phyloP scores from a whole-genome alignment of 2,113 vertebrate genomes.

The Ornithorhynchus anatinus region DNA sequence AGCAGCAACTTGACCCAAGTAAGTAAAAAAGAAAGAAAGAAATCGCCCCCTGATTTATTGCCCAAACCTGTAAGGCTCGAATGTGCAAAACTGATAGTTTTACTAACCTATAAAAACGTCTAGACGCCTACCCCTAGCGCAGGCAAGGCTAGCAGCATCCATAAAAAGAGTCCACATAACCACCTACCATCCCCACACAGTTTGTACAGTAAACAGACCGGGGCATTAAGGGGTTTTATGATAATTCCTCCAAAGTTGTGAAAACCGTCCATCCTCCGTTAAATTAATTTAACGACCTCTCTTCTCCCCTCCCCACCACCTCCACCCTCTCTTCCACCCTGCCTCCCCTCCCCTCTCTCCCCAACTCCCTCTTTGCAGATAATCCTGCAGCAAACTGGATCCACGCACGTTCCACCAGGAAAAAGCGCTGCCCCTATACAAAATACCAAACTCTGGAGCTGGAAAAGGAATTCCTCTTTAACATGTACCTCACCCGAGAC shows the following conservation, averaged over 20 bases:
- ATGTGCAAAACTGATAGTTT: slow-evolving; percentile 98
- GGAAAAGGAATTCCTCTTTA: slow-evolving; percentile 98
- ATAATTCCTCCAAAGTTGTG: slow-evolving; percentile 77
- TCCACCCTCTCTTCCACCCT: slow-evolving; percentile 26
- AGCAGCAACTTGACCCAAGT: slow-evolving; percentile 98
- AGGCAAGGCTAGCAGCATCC: slow-evolving; percentile 80
- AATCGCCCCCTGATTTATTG: slow-evolving; percentile 96
- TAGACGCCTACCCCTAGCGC: slow-evolving; percentile 84
- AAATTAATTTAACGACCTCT: slow-evolving; percentile 75
- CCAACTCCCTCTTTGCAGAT: slow-evolving; percentile 77
- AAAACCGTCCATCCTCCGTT: slow-evolving; percentile 75
- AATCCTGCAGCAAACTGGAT: slow-evolving; percentile 99
- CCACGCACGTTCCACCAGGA: slow-evolving; percentile 94
- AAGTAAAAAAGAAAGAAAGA: slow-evolving; percentile 80
- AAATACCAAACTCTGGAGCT: slow-evolving; percentile 98
- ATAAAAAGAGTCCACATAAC: slow-evolving; percentile 81
- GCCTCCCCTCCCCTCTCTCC: slow-evolving; percentile 23
- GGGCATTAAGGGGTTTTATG: slow-evolving; percentile 75
- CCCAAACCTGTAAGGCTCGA: slow-evolving; percentile 90
- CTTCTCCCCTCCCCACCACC: slow-evolving; percentile 32
- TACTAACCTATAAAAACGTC: slow-evolving; percentile 99
- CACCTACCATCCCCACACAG: slow-evolving; percentile 76
- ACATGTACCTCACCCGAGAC: slow-evolving; percentile 98
- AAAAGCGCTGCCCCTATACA: slow-evolving; percentile 97
- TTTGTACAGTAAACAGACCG: slow-evolving; percentile 76